phyloP scores from a whole-genome alignment of 2,113 vertebrate species.

The Pagrus major region DNA sequence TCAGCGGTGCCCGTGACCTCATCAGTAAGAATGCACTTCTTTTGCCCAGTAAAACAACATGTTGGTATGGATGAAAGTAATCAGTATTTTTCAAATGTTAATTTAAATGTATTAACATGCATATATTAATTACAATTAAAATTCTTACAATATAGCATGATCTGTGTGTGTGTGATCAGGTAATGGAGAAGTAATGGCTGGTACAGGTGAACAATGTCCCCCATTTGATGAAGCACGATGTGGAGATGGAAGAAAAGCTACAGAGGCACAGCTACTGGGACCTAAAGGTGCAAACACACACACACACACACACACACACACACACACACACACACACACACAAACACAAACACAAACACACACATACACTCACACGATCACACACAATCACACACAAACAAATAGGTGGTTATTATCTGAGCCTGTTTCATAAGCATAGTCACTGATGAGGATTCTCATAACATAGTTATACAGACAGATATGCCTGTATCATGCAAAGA shows the following conservation, averaged over 20 bases:
- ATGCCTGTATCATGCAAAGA: neutral
- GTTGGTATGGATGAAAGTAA: neutral
- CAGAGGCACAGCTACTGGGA: conserved; percentile 95
- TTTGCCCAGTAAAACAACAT: neutral
- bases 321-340: too few species aligned
- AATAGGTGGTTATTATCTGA: neutral
- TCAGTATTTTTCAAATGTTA: neutral
- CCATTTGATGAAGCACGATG: conserved; percentile 97
- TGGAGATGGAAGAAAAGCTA: conserved; percentile 96
- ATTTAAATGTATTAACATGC: neutral
- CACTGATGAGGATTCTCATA: neutral
- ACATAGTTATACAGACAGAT: neutral
- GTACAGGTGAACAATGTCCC: conserved; percentile 96
- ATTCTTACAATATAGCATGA: neutral
- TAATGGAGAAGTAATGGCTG: conserved; percentile 93
- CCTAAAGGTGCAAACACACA: conserved; percentile 90
- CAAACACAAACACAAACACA: too few species aligned
- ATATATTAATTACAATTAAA: neutral
- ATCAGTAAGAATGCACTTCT: conserved; percentile 78
- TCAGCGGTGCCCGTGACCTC: conserved; percentile 92
- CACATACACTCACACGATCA: conserved; percentile 3
- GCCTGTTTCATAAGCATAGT: neutral
- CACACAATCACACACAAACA: too few species aligned
- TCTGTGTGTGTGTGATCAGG: conserved; percentile 45
- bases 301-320: conserved; percentile 14